A percentile compares a stretch with the other conserved stretches of the same genome.
These are phyloP conservation scores for Calliscelio sp. DNA, from an alignment of 2,888 invertebrate genomes.

Conservation along the genomic window DNA sequence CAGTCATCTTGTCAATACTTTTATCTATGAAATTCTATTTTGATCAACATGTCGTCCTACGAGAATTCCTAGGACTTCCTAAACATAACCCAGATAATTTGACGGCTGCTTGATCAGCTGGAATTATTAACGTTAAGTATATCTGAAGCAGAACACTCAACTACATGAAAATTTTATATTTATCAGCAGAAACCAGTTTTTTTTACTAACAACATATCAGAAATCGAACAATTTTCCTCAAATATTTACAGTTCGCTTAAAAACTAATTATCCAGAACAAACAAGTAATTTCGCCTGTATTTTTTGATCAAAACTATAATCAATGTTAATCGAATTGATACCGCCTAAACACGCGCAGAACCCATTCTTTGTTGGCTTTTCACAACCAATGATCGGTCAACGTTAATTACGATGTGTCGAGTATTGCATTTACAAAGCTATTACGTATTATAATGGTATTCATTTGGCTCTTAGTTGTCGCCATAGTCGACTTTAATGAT, in stretches of 20 bases:
- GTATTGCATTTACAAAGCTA: constrained; percentile 33
- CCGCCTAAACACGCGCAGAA: too few relatives aligned
- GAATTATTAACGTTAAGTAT: constrained; percentile 45
- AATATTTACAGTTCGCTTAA: too few relatives aligned
- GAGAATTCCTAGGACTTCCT: constrained; percentile 2
- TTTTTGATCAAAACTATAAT: too few relatives aligned
- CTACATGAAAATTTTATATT: constrained; percentile 53
- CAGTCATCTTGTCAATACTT: too few relatives aligned
- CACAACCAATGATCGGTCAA: neutral
- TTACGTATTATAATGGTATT: constrained; percentile 14
- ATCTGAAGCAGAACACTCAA: neutral
- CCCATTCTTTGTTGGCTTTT: constrained; percentile 5
- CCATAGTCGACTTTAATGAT: neutral
- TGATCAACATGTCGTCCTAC: neutral
- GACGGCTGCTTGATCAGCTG: constrained; percentile 34
- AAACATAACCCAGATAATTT: constrained; percentile 45
- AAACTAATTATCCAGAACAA: too few relatives aligned
- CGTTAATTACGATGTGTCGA: constrained; percentile 8
- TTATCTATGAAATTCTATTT: neutral
- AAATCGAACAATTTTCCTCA: too few relatives aligned
- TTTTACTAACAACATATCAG: too few relatives aligned
- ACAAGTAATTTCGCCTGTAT: too few relatives aligned
- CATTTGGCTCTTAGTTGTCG: neutral
- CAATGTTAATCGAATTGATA: too few relatives aligned
- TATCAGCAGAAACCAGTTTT: too few relatives aligned